Conservation (phyloP, 2,113 vertebrate genomes). For the Oreotrochilus melanogaster region DNA sequence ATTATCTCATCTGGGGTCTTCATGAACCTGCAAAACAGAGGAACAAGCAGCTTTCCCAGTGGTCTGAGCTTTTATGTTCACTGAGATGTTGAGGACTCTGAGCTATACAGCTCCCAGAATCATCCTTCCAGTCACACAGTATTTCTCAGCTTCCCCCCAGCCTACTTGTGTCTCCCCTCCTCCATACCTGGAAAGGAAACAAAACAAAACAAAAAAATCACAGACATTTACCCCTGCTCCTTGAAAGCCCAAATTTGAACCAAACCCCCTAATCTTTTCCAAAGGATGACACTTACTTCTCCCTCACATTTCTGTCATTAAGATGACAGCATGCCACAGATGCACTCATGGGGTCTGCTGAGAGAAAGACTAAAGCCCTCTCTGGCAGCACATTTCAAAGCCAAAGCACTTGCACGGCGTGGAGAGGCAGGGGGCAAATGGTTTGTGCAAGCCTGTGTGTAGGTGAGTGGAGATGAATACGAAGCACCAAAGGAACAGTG, state of each 20-base stretch:
- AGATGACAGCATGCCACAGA: not conserved
- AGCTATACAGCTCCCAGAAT: not conserved
- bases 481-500: not conserved
- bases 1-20: slow-evolving; percentile 99
- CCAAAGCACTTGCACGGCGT: not conserved
- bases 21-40: slow-evolving; percentile 88
- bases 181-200: not conserved
- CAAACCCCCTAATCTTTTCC: not conserved
- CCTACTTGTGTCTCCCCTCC: not conserved
- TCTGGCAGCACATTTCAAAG: not conserved
- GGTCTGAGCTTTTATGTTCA: not conserved
- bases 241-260: not conserved
- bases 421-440: not conserved
- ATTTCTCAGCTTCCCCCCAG: not conserved
- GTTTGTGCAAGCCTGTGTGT: not conserved
- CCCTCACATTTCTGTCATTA: not conserved
- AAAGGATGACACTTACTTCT: not conserved
- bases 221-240: not conserved
- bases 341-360: not conserved
- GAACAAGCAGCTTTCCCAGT: not conserved
- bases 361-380: not conserved
- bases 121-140: not conserved
- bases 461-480: not conserved
- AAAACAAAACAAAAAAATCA: not conserved
- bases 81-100: not conserved